These are phyloP conservation scores for Ptychoptera albimana DNA, from an alignment of 2,888 invertebrate genomes.

Conservation along the genomic window DNA sequence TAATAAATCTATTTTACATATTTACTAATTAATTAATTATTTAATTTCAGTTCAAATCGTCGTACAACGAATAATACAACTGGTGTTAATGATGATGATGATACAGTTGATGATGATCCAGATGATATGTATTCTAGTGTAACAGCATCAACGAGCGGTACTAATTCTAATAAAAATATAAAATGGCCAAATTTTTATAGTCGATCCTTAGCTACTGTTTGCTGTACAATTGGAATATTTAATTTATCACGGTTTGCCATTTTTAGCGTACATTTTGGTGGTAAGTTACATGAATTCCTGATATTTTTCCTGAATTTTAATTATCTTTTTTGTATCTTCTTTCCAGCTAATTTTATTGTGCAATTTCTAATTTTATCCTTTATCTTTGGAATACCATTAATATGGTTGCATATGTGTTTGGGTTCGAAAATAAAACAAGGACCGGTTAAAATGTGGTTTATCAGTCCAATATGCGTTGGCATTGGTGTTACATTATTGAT, in stretches of 20 bases:
- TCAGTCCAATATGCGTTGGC: slow-evolving; percentile 82
- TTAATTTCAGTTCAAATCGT: neutral
- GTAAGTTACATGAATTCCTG: slow-evolving; percentile 27
- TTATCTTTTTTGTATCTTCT: slow-evolving; percentile 6
- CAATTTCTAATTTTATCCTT: slow-evolving; percentile 75
- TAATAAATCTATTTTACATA: neutral
- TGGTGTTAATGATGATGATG: slow-evolving; percentile 8
- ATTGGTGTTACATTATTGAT: slow-evolving; percentile 69
- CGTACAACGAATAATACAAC: slow-evolving; percentile 11
- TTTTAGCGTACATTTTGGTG: slow-evolving; percentile 75
- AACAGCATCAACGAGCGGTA: neutral
- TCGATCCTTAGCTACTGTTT: slow-evolving; percentile 64
- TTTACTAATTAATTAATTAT: neutral
- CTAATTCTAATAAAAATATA: slow-evolving; percentile 15
- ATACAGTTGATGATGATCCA: neutral
- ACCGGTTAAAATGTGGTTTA: slow-evolving; percentile 84
- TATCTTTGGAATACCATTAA: slow-evolving; percentile 66
- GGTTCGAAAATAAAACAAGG: slow-evolving; percentile 75
- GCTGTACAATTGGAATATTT: slow-evolving; percentile 75
- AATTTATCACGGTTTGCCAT: slow-evolving; percentile 78
- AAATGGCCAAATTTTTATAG: slow-evolving; percentile 56
- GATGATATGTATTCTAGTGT: neutral
- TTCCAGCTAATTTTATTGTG: slow-evolving; percentile 66
- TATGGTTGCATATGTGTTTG: slow-evolving; percentile 69
- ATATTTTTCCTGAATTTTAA: neutral